Percentiles rank a stretch among this genome's conserved stretches.
phyloP scores from a whole-genome alignment of 1,140 invertebrate genomes.

The Drosophila eugracilis region DNA sequence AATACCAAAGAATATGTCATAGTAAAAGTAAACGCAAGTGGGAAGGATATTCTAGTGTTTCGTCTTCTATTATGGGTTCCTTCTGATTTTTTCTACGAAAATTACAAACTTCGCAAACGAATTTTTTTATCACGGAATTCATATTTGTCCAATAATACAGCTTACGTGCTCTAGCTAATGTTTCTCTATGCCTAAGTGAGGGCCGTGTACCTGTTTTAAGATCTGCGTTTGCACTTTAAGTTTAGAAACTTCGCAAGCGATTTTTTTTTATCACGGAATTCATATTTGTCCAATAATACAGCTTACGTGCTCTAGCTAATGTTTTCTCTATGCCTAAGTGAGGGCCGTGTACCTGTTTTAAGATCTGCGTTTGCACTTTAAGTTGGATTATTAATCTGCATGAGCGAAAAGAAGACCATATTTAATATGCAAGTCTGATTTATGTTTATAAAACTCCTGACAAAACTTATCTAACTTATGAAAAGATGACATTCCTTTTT shows the following conservation, averaged over 20 bases:
- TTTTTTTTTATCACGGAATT: neutral
- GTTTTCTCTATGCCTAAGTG: slow-evolving; percentile 4
- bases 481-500: neutral
- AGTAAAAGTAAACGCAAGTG: too few relatives aligned
- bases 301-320: neutral
- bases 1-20: too few relatives aligned
- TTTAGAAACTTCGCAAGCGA: neutral
- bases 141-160: slow-evolving; percentile 5
- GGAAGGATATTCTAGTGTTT: neutral
- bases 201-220: neutral
- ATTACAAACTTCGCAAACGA: too few relatives aligned
- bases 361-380: neutral
- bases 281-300: slow-evolving; percentile 7
- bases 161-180: neutral
- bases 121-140: neutral
- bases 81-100: slow-evolving; percentile 1
- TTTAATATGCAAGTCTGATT: neutral
- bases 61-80: slow-evolving; percentile 2
- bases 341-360: neutral
- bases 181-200: slow-evolving; percentile 3
- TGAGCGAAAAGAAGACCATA: neutral
- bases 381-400: neutral
- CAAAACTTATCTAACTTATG: neutral
- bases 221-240: neutral
- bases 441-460: neutral